Evolutionary conservation across 2,888 invertebrate genomes (phyloP).

Genomic region (Cataglyphis cursor): DNA sequence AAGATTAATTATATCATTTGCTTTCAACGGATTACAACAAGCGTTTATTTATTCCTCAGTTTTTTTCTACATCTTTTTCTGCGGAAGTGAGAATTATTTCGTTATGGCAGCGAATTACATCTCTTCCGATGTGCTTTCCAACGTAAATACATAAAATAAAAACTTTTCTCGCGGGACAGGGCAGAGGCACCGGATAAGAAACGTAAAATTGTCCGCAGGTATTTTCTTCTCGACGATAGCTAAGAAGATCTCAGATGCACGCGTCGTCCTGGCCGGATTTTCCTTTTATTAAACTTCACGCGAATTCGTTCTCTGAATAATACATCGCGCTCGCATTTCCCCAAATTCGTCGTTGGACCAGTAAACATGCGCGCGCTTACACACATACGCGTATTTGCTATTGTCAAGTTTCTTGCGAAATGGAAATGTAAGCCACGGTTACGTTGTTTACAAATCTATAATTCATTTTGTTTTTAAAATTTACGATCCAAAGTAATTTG

Average conservation of each 20-base stretch:
- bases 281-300: slow-evolving; percentile 68
- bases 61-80: too few relatives aligned
- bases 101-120: background rate
- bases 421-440: background rate
- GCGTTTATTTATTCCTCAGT: background rate
- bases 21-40: background rate
- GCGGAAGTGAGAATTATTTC: background rate
- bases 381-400: background rate
- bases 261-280: slow-evolving; percentile 43
- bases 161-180: background rate
- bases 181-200: slow-evolving; percentile 5
- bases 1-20: background rate
- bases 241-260: slow-evolving; percentile 45
- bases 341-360: slow-evolving; percentile 32
- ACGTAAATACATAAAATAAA: slow-evolving; percentile 37
- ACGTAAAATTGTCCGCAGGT: slow-evolving; percentile 58
- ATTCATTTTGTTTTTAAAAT: slow-evolving; percentile 18
- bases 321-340: slow-evolving; percentile 55
- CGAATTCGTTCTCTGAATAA: slow-evolving; percentile 68
- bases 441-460: slow-evolving; percentile 17
- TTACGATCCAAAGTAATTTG: background rate
- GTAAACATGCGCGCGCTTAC: background rate
- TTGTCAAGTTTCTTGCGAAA: slow-evolving; percentile 2
- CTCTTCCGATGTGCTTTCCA: background rate
- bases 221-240: slow-evolving; percentile 53